These are phyloP conservation scores for Apodemia zela DNA, from an alignment of 2,888 invertebrate species.

Conservation along the genomic window DNA sequence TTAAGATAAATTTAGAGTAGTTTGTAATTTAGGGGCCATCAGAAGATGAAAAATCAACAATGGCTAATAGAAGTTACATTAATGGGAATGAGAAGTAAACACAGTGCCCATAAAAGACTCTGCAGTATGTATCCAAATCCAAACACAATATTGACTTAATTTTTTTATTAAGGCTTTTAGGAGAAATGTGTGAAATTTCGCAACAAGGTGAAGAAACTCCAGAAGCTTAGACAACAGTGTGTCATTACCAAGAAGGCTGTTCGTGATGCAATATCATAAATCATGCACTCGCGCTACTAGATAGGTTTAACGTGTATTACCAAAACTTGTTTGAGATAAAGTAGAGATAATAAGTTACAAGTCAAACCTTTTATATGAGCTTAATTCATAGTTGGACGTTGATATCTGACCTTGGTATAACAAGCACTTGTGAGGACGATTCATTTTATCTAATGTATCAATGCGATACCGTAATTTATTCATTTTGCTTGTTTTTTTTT, in stretches of 20 bases:
- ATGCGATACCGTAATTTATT: no score
- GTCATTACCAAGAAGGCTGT: background rate
- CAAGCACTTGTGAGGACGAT: background rate
- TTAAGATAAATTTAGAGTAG: no score
- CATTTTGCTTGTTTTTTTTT: no score
- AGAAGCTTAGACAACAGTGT: conserved; percentile 6
- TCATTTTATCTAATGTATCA: background rate
- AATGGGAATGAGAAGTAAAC: background rate
- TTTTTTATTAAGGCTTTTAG: conserved; percentile 5
- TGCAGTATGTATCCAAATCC: background rate
- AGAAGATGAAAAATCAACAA: no score
- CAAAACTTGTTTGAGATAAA: conserved; percentile 3
- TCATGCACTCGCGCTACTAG: background rate
- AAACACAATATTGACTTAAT: background rate
- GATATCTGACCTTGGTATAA: conserved; percentile 12
- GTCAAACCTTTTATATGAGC: background rate
- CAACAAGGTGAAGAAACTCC: conserved; percentile 7
- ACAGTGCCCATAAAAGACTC: background rate
- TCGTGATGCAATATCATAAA: background rate
- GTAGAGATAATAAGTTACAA: conserved; percentile 7
- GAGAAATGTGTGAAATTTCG: conserved; percentile 16
- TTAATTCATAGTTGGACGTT: background rate
- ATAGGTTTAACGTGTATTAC: background rate
- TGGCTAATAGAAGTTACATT: no score
- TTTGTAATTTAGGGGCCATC: no score